Evolutionary conservation across 1,140 invertebrate species (phyloP).

Genomic region (Zophobas morio): DNA sequence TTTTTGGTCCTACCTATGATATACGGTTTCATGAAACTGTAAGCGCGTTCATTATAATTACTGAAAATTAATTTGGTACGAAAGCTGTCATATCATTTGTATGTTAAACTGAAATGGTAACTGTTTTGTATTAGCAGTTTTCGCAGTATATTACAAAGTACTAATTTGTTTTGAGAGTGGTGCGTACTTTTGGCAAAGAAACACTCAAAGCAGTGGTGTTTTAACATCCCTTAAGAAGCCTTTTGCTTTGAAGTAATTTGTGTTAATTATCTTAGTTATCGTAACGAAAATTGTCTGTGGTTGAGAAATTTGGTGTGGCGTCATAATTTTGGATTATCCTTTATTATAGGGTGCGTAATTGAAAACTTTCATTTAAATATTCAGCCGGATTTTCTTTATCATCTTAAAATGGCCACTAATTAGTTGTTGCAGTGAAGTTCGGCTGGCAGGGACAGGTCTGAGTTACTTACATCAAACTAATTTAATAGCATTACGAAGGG

Average conservation of each 20-base stretch:
- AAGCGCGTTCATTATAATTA: too few relatives aligned
- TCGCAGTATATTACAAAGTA: background rate
- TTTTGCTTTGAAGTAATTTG: conserved; percentile 27
- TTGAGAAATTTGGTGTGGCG: conserved; percentile 14
- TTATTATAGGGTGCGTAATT: conserved; percentile 10
- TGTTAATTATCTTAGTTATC: conserved; percentile 30
- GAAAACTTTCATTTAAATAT: conserved; percentile 18
- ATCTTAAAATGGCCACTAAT: conserved; percentile 2
- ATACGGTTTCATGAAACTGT: too few relatives aligned
- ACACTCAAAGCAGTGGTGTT: background rate
- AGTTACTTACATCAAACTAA: conserved; percentile 18
- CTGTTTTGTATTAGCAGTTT: too few relatives aligned
- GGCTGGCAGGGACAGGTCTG: background rate
- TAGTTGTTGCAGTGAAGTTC: background rate
- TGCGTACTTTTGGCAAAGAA: background rate
- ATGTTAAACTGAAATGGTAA: too few relatives aligned
- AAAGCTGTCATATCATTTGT: too few relatives aligned
- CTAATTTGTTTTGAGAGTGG: conserved; percentile 9
- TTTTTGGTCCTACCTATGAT: too few relatives aligned
- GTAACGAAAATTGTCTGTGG: conserved; percentile 32
- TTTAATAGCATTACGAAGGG: conserved; percentile 17
- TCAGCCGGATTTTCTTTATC: background rate
- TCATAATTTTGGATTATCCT: conserved; percentile 29
- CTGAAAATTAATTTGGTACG: too few relatives aligned
- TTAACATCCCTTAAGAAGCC: conserved; percentile 28